phyloP scores from a whole-genome alignment of 2,888 invertebrate genomes.

The Amblyjoppa fuscipennis region DNA sequence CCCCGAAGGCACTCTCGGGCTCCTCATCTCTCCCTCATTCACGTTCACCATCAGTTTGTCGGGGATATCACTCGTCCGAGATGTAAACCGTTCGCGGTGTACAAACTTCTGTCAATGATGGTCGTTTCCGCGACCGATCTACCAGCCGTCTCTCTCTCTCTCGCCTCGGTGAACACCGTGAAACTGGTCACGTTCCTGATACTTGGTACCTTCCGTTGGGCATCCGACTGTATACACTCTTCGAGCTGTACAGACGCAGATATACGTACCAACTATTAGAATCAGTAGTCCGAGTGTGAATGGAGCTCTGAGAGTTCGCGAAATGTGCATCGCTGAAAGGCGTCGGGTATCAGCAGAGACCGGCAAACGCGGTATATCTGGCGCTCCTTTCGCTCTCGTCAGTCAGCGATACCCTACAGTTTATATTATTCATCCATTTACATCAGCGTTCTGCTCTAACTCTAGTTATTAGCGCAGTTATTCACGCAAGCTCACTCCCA shows the following conservation, averaged over 20 bases:
- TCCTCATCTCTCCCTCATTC: neutral
- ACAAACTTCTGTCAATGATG: conserved; percentile 47
- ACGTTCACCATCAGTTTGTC: conserved; percentile 15
- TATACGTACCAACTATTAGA: conserved; percentile 1
- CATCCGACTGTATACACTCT: neutral
- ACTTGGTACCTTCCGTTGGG: neutral
- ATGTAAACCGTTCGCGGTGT: conserved; percentile 39
- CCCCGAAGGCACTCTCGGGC: neutral
- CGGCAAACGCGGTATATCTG: neutral
- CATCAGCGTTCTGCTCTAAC: conserved; percentile 32
- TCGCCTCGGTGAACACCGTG: conserved; percentile 16
- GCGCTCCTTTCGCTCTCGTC: neutral
- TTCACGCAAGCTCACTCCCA: conserved; percentile 13
- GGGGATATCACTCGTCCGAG: conserved; percentile 13
- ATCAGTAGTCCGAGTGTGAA: conserved; percentile 2
- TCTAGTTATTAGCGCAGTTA: conserved; percentile 24
- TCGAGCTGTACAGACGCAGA: neutral
- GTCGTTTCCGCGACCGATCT: conserved; percentile 31
- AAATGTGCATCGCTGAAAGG: neutral
- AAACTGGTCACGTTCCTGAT: conserved; percentile 28
- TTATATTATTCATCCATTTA: conserved; percentile 49
- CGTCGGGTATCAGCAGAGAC: neutral
- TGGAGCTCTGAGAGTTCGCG: neutral
- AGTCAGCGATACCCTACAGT: neutral
- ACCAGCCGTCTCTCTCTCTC: conserved; percentile 9